phyloP scores from a whole-genome alignment of 2,113 vertebrate species.

The Dendropsophus ebraccatus region DNA sequence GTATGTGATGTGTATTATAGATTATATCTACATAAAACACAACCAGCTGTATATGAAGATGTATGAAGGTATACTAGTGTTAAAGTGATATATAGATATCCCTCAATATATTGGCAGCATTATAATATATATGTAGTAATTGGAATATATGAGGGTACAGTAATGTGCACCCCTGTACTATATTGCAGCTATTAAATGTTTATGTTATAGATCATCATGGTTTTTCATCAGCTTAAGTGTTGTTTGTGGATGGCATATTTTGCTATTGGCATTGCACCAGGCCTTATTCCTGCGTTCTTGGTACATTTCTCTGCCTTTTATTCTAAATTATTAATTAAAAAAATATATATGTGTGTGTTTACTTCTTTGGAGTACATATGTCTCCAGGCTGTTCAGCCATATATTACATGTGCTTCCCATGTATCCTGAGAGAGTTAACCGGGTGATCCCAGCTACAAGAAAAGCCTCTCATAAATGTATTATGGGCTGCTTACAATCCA shows the following conservation, averaged over 20 bases:
- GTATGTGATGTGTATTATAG: too few relatives aligned
- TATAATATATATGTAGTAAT: not conserved
- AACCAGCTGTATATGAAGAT: too few relatives aligned
- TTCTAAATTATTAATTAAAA: not conserved
- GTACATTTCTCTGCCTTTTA: not conserved
- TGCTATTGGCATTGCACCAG: not conserved
- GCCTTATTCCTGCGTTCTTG: not conserved
- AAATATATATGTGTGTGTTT: not conserved
- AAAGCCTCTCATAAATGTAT: not conserved
- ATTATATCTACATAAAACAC: too few relatives aligned
- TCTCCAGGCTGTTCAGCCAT: not conserved
- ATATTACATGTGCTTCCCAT: not conserved
- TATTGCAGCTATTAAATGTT: not conserved
- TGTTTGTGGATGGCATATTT: not conserved
- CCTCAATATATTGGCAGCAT: not conserved
- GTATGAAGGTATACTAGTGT: too few relatives aligned
- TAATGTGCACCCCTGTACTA: not conserved
- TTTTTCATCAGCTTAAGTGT: not conserved
- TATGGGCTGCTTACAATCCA: not conserved
- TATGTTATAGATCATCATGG: not conserved
- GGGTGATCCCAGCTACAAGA: not conserved
- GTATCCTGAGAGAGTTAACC: not conserved
- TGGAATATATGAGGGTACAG: not conserved
- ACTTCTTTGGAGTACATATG: not conserved
- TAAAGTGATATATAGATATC: not conserved